These are phyloP conservation scores for Stichopus horrens DNA, from an alignment of 53 echinoderm and acorn worm species.

Conservation along the genomic window DNA sequence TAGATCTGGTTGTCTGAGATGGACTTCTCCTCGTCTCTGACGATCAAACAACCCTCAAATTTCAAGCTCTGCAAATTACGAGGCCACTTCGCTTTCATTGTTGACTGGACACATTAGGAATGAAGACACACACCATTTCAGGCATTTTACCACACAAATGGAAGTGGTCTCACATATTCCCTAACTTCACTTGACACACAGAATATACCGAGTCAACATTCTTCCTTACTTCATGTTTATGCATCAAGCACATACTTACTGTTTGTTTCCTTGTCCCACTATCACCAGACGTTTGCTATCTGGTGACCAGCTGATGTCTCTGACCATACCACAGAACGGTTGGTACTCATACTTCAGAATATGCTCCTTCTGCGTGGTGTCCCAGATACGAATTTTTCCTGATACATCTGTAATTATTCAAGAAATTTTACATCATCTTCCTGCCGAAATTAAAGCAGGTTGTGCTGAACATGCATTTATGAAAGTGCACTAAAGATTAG, in stretches of 20 bases:
- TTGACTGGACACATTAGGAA: background rate
- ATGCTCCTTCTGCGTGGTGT: conserved; percentile 85
- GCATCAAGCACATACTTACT: conserved; percentile 57
- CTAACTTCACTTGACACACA: too few species aligned
- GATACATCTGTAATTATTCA: conserved; percentile 59
- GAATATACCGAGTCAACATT: too few species aligned
- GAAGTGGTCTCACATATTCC: background rate
- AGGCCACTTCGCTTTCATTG: background rate
- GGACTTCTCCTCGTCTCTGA: too few species aligned
- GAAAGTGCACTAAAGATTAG: too few species aligned
- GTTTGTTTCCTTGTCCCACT: conserved; percentile 68
- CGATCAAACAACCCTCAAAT: too few species aligned
- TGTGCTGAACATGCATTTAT: too few species aligned
- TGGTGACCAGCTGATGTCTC: conserved; percentile 82
- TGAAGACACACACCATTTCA: background rate
- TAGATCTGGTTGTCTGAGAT: too few species aligned
- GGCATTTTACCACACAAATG: background rate
- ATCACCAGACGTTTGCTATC: conserved; percentile 88
- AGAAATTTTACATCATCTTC: background rate
- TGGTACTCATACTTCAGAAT: conserved; percentile 67
- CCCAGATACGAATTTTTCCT: conserved; percentile 94
- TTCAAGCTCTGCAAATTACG: too few species aligned
- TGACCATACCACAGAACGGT: conserved; percentile 68
- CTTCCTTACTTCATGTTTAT: too few species aligned
- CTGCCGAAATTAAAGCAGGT: too few species aligned